These are phyloP conservation scores for Ormyrus pomaceus DNA, from an alignment of 2,888 invertebrate genomes.

Conservation along the genomic window DNA sequence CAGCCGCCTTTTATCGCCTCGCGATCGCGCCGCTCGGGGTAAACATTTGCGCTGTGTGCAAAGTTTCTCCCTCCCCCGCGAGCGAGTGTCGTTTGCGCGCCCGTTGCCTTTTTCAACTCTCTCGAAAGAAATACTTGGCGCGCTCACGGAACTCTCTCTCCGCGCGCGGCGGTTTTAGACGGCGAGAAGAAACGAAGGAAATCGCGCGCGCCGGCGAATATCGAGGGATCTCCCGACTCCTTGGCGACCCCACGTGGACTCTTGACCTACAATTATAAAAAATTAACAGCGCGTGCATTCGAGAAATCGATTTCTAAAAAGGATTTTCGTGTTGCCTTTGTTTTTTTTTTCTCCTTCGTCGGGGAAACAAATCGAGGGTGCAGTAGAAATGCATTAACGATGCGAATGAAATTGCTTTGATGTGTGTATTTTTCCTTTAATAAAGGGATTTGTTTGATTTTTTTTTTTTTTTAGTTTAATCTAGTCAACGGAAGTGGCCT, in stretches of 20 bases:
- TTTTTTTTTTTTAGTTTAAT: no score
- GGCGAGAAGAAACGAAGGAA: conserved; percentile 5
- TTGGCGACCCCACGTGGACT: conserved; percentile 37
- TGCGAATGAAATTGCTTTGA: no score
- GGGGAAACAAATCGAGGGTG: no score
- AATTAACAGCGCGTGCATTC: conserved; percentile 6
- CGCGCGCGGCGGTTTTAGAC: neutral
- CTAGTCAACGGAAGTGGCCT: no score
- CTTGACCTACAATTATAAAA: conserved; percentile 48
- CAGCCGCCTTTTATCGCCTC: conserved; percentile 25
- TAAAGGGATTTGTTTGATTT: no score
- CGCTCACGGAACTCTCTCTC: neutral
- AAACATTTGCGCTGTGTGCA: conserved; percentile 36
- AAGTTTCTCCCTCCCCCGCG: conserved; percentile 11
- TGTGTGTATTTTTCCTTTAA: no score
- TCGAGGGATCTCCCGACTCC: conserved; percentile 24
- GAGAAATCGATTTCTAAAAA: neutral
- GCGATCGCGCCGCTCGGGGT: conserved; percentile 20
- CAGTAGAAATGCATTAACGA: no score
- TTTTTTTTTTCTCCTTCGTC: no score
- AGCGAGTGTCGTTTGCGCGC: conserved; percentile 14
- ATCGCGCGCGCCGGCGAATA: conserved; percentile 21
- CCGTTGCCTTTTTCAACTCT: conserved; percentile 35
- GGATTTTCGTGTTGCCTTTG: conserved; percentile 2
- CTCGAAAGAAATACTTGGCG: conserved; percentile 47